Base-by-base conservation (phyloP, 2,113 vertebrate species). In the Mesoclemmys tuberculata region DNA sequence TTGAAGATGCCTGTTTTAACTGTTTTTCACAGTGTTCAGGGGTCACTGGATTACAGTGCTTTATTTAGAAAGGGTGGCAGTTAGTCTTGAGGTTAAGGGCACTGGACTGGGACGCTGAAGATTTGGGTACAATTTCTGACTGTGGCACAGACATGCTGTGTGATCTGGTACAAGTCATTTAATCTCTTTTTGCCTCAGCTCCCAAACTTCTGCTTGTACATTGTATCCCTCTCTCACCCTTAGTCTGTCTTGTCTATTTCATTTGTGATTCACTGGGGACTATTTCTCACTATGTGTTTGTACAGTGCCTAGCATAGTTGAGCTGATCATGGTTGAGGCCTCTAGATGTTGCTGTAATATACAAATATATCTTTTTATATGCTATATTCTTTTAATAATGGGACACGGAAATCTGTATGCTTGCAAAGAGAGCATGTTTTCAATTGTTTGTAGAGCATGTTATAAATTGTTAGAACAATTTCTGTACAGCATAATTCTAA, bases 201-300 rank as follows among this genome's bases (percentile, higher is more conserved):
- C 1, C 26, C 3, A 44, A 56, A 26, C 55, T n/a, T 8, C 0
- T 82, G 44, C 24, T 18, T 1, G 26, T 31, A 46, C 27, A 71
- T 12, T 7, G 54, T 24, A 2, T 10, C 51, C 77, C 24, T 35
- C 52, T 68, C 64, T 5, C 74, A 41, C 22, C 35, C 64, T 68
- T n/a, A 19, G 64, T 68, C 2, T 0, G 0, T 18, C 12, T 0
- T 0, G 21, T 4, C 61, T 41, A 3, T n/a, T 3, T 2, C 2
- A 18, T 1, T 1, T 18, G 58, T 8, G 3, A 79, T 19, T 5
- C 22, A 0, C 10, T 0, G 0, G 68, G 29, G 58, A 31, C 92
- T 78, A 49, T 8, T 22, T 19, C 31, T 90, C 0, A 0, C 0
- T 0, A 22, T 21, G 21, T 18, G 31, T 6, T 77, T 58, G n/a